Base-by-base conservation (phyloP, 2,888 invertebrate genomes). In the Andrena chrysosceles region DNA sequence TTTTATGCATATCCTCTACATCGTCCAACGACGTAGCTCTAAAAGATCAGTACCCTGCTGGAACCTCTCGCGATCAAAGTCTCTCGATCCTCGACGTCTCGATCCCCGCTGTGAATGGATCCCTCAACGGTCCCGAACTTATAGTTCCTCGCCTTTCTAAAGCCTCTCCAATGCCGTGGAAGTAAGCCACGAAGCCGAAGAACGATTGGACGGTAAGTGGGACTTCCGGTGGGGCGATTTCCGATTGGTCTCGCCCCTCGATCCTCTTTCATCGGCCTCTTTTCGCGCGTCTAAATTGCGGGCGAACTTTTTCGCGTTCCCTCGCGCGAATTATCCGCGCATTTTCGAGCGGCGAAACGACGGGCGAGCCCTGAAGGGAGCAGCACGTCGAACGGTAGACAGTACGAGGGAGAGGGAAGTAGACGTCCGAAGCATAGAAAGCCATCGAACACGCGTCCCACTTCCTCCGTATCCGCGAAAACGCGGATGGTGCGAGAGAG, bases 131-230 rank as follows among this genome's bases (percentile, higher is more conserved):
- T 62, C 82, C 56, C 85, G 83, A 90, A 91, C 87, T 93, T 93
- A 93, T 93, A 93, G 89, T 60, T 66, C 75, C 82, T 87, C 83
- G 81, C 87, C 91, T 89, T 89, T 90, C 90, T 80, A 87, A 87
- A 82, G 72, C 72, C 81, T 81, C 82, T 81, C 93, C 90, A 90
- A 91, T 91, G 77, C 59, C 78, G 48, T 77, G 48, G 29, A 91
- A 92, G 91, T 91, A 83, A 91, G 91, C 81, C 91, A 79, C 73
- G 71, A 56, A 68, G 84, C 71, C 71, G 66, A 29, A 35, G 20
- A 42, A 26, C 68, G 71, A 93, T 93, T 92, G 92, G 92, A 59
- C 72, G 62, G 29, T 74, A 92, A 91, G 89, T 88, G 72, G 90
- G 85, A 88, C 88, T 86, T 87, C 81, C 81, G 84, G 77, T 71